These are phyloP conservation scores for Myotis davidii DNA, from an alignment of 2,113 vertebrate genomes.

Conservation along the genomic window DNA sequence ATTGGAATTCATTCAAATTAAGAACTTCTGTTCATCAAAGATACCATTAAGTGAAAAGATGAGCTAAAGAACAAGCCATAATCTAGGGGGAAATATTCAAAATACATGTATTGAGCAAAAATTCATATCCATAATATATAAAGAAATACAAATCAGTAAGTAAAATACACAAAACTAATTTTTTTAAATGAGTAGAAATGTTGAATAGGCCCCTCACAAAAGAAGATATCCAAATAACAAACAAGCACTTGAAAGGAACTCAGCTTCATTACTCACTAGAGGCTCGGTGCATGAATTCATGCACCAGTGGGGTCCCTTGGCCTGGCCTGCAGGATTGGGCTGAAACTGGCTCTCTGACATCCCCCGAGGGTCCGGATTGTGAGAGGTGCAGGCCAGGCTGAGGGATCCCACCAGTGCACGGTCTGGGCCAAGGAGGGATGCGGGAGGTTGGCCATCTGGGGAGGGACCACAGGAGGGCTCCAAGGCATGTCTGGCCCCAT, in stretches of 20 bases:
- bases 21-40: constrained; percentile 23
- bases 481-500: too few relatives aligned
- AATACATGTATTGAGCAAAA: neutral
- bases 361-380: too few relatives aligned
- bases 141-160: neutral
- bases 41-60: neutral
- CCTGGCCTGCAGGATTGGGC: too few relatives aligned
- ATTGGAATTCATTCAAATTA: constrained; percentile 6
- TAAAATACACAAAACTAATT: constrained; percentile 7
- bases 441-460: too few relatives aligned
- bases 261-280: neutral
- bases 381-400: too few relatives aligned
- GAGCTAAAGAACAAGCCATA: neutral
- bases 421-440: too few relatives aligned
- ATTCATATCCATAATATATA: constrained; percentile 5
- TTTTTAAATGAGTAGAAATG: constrained; percentile 41
- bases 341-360: too few relatives aligned
- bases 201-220: neutral
- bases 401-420: too few relatives aligned
- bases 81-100: neutral
- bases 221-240: neutral
- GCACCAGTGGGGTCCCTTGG: too few relatives aligned
- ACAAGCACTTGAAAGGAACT: neutral
- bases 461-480: too few relatives aligned
- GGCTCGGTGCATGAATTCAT: too few relatives aligned